phyloP scores from a whole-genome alignment of 64 coral and sea anemone genomes.

The Actinia tenebrosa region DNA sequence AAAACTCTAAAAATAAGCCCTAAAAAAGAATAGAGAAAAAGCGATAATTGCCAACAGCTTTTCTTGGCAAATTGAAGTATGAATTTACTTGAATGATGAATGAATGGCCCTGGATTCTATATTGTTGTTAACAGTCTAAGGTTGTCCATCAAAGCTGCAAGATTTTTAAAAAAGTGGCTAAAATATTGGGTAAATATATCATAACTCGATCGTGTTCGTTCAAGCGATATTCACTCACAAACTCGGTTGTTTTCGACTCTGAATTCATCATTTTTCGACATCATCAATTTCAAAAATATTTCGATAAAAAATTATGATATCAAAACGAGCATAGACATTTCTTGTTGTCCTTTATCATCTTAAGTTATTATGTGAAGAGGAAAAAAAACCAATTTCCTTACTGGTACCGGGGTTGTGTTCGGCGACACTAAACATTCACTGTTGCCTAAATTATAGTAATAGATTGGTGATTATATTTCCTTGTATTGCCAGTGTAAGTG shows the following conservation, averaged over 20 bases:
- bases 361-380: background rate
- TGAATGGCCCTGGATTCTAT: background rate
- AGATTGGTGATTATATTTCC: background rate
- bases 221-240: background rate
- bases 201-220: background rate
- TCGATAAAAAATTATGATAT: background rate
- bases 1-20: background rate
- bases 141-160: background rate
- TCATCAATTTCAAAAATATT: background rate
- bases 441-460: background rate
- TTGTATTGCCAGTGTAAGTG: background rate
- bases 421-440: conserved; percentile 2
- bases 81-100: background rate
- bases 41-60: background rate
- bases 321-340: background rate
- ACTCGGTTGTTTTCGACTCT: background rate
- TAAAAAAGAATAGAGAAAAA: background rate
- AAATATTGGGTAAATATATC: background rate
- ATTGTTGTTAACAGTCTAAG: background rate
- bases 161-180: background rate
- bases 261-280: background rate
- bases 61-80: background rate
- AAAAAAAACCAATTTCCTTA: background rate
- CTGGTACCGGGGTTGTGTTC: conserved; percentile 7
- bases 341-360: background rate